Conservation (phyloP, 2,113 vertebrate species). For the Cryptoleucopteryx plumbea region DNA sequence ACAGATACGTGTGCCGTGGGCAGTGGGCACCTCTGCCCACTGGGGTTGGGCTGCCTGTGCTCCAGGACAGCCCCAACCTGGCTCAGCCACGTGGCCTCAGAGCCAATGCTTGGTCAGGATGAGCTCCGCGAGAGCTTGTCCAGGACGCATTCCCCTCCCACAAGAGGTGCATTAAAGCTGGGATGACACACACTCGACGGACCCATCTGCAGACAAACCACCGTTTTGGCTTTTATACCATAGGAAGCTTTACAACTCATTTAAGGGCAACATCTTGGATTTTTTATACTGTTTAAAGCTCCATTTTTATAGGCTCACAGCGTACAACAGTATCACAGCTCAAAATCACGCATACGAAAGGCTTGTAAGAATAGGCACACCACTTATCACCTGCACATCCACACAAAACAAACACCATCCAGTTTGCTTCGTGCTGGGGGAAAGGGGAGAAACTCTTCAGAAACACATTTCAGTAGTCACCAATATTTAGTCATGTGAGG, state of each 20-base stretch:
- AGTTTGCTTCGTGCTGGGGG: background rate
- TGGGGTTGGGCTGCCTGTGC: background rate
- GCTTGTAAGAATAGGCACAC: background rate
- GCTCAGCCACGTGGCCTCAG: background rate
- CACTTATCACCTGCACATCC: background rate
- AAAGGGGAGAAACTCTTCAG: background rate
- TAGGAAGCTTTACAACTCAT: background rate
- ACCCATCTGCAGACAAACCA: background rate
- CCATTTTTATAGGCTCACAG: background rate
- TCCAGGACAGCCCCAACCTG: background rate
- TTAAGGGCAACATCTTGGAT: background rate
- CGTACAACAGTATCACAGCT: background rate
- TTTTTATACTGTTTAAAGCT: background rate
- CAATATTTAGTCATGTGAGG: background rate
- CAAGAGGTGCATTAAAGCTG: background rate
- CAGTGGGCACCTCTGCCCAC: background rate
- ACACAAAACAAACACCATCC: background rate
- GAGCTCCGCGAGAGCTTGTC: background rate
- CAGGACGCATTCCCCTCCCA: background rate
- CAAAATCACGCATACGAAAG: background rate
- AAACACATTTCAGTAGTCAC: background rate
- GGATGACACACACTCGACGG: accelerated
- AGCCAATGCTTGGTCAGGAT: background rate
- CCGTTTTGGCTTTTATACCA: background rate
- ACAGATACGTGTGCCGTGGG: accelerated